Evolutionary conservation across 2,113 vertebrate species (phyloP).

Genomic region (Tragelaphus scriptus): DNA sequence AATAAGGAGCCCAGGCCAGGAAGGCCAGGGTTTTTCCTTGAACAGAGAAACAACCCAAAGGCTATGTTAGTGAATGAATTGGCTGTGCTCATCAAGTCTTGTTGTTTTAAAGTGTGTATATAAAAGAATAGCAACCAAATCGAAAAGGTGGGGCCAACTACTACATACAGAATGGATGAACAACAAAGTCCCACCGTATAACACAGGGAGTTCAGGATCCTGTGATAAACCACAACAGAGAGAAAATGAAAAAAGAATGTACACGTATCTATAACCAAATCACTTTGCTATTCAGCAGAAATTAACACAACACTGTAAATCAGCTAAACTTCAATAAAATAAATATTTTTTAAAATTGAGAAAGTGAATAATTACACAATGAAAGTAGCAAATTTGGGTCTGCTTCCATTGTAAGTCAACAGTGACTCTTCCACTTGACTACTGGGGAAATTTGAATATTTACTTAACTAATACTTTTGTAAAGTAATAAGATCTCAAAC

Average conservation of each 20-base stretch:
- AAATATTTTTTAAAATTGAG: background rate
- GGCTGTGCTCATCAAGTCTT: background rate
- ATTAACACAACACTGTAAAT: too few species aligned
- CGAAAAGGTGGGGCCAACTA: background rate
- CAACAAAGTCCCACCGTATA: background rate
- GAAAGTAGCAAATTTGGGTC: background rate
- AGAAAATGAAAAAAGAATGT: background rate
- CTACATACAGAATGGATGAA: background rate
- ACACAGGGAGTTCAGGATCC: background rate
- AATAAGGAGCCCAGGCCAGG: background rate
- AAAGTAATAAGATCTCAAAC: too few species aligned
- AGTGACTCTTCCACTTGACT: background rate
- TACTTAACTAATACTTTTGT: background rate
- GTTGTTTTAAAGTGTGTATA: background rate
- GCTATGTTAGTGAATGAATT: background rate
- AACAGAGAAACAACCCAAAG: background rate
- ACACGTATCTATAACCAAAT: background rate
- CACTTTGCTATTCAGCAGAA: background rate
- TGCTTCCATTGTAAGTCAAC: background rate
- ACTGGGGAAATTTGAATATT: background rate
- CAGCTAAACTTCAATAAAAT: background rate
- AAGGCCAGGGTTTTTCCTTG: background rate
- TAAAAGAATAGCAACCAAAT: background rate
- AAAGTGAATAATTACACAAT: background rate
- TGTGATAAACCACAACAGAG: background rate